Percentiles rank a stretch among this genome's conserved stretches.
Conservation (phyloP, 2,797 vertebrate genomes). For the Mormyrops attenuatus region DNA sequence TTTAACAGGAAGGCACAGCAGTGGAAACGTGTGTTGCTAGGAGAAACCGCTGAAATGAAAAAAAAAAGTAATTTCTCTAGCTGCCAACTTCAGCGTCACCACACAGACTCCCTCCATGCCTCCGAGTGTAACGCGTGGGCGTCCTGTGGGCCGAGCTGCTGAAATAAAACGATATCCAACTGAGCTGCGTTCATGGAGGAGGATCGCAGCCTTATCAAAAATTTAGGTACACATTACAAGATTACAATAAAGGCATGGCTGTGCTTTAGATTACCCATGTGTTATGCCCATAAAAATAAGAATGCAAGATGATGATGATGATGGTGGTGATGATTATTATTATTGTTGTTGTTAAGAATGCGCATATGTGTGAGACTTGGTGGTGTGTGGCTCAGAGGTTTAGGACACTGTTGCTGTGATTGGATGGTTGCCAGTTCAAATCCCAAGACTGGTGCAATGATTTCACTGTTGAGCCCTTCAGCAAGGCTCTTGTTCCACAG, state of each 20-base stretch:
- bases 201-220: not conserved
- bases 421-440: not conserved
- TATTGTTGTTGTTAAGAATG: not conserved
- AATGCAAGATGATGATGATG: not conserved
- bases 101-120: not conserved
- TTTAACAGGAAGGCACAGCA: not conserved
- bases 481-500: not conserved
- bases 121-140: constrained; percentile 6
- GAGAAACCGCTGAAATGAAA: not conserved
- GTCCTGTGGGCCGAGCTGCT: constrained; percentile 15
- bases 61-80: not conserved
- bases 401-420: not conserved
- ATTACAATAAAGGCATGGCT: not conserved
- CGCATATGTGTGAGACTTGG: not conserved
- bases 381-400: not conserved
- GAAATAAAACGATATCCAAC: not conserved
- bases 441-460: not conserved
- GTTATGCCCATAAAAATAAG: not conserved
- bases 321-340: not conserved
- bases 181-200: not conserved
- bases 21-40: constrained; percentile 40
- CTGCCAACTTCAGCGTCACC: not conserved
- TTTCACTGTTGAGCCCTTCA: not conserved
- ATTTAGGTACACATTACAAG: not conserved
- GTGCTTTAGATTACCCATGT: not conserved